Evolutionary conservation across 2,888 invertebrate genomes (phyloP).

Genomic region (Drosophila diplacantha): DNA sequence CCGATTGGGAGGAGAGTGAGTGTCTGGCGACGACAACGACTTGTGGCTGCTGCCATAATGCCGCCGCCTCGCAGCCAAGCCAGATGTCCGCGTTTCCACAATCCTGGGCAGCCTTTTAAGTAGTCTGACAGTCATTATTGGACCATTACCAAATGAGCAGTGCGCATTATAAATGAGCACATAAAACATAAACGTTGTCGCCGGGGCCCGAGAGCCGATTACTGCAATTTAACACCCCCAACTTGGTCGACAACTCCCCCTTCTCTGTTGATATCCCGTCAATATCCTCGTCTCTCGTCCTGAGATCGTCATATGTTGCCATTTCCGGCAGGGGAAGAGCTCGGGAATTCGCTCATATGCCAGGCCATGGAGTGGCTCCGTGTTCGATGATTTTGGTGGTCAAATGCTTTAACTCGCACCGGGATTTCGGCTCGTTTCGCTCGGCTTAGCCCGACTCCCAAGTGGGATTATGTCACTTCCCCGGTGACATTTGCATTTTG

Average conservation of each 20-base stretch:
- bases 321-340: conserved; percentile 48
- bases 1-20: conserved; percentile 13
- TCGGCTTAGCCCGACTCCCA: conserved; percentile 69
- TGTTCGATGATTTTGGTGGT: conserved; percentile 56
- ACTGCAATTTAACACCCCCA: conserved; percentile 73
- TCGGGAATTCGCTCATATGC: conserved; percentile 62
- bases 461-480: conserved; percentile 77
- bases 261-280: conserved; percentile 10
- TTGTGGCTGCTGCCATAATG: conserved; percentile 22
- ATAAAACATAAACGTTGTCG: conserved; percentile 74
- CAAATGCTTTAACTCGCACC: conserved; percentile 73
- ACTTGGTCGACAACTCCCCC: conserved; percentile 16
- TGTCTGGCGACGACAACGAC: conserved; percentile 22
- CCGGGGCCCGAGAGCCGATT: conserved; percentile 69
- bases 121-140: conserved; percentile 69
- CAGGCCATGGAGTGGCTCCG: conserved; percentile 18
- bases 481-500: conserved; percentile 76
- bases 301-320: conserved; percentile 59
- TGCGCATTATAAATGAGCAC: conserved; percentile 70
- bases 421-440: conserved; percentile 68
- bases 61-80: conserved; percentile 12
- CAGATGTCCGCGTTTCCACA: conserved; percentile 74
- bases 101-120: conserved; percentile 48
- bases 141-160: conserved; percentile 74
- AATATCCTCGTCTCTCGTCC: conserved; percentile 6